Base-by-base conservation (phyloP, 2,113 vertebrate genomes). In the Psammodynastes pulverulentus region DNA sequence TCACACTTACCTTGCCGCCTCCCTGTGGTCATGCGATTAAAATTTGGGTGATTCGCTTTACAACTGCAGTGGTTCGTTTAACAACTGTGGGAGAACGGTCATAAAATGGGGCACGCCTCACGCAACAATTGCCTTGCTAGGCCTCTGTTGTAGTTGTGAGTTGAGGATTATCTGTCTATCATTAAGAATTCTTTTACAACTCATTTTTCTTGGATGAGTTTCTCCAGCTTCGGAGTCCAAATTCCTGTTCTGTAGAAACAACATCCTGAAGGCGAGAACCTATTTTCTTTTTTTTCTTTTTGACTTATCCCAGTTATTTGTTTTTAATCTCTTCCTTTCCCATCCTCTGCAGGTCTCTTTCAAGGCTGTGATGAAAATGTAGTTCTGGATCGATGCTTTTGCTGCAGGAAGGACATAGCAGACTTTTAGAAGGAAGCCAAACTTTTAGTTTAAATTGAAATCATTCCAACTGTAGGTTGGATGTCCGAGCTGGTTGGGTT, bases 321-420 rank as follows among this genome's bases (percentile, higher is more conserved):
- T 3, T 52, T 88, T 53, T 86, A 21, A 21, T 53, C 51, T n/a
- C 51, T 34, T 46, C 88, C 4, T 4, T 45, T 51, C 26, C 8
- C 15, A 3, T 43, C 12, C 9, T 29, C 89, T 94, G 1, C 0
- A 97, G 97, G 92, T 96, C 88, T 96, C 97, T 29, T 96, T 97
- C 92, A 97, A 95, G 93, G 94, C 96, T 84, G 94, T 97, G 90
- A 97, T 97, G 97, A 97, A 97, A 94, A 95, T 79, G 56, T 97
- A 92, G 46, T 19, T 21, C 92, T 86, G 43, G 88, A 54, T 88
- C 88, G 72, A 92, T 0, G 0, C 3, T 0, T 8, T 88, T 72
- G 84, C 2, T 0, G 26, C 90, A 26, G 0, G 21, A 90, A 87
- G 92, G 92, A 93, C 34, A 8, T 23, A 1, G 5, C 0, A 0